A percentile compares a stretch with the other conserved stretches of the same genome.
These are phyloP conservation scores for Oscarella lobularis DNA, from an alignment of 37 sponge, comb jelly and placozoan species.

Conservation along the genomic window DNA sequence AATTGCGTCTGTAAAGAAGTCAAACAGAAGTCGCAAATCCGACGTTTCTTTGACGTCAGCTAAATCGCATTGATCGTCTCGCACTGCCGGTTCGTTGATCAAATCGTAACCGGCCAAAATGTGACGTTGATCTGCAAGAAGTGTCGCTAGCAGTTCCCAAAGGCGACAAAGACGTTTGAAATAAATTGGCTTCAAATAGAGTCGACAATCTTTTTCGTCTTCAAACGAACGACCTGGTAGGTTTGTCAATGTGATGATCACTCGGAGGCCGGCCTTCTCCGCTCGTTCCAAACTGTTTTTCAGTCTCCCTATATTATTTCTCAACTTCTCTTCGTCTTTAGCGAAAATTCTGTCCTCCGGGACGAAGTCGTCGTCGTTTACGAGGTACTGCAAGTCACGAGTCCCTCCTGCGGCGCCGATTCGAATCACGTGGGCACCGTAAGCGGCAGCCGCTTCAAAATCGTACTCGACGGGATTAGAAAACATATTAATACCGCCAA, in stretches of 20 bases:
- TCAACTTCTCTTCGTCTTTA: constrained; percentile 1
- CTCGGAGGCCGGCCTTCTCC: constrained; percentile 11
- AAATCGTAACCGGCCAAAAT: constrained; percentile 32
- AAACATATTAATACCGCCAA: constrained; percentile 37
- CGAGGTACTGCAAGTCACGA: constrained; percentile 24
- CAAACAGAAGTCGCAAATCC: constrained; percentile 2
- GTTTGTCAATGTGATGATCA: constrained; percentile 23
- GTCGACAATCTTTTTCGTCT: background rate
- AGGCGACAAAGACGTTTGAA: constrained; percentile 9
- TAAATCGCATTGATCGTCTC: no score
- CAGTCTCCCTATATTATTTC: constrained; percentile 9
- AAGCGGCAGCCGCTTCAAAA: constrained; percentile 17
- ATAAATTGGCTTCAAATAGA: background rate
- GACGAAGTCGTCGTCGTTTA: background rate
- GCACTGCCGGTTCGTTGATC: constrained; percentile 35
- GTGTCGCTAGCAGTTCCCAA: constrained; percentile 22
- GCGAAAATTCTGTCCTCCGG: constrained; percentile 9
- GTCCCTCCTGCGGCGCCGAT: constrained; percentile 26
- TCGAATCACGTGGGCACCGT: constrained; percentile 33
- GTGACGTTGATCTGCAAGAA: constrained; percentile 7
- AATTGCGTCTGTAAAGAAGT: constrained; percentile 12
- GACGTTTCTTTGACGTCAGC: background rate
- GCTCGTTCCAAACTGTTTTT: background rate
- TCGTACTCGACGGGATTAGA: constrained; percentile 25
- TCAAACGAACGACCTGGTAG: constrained; percentile 16